Evolutionary conservation across 2,113 vertebrate genomes (phyloP), one percentile per base, ranked within the genome.

Genomic region (Dasyurus viverrinus): DNA sequence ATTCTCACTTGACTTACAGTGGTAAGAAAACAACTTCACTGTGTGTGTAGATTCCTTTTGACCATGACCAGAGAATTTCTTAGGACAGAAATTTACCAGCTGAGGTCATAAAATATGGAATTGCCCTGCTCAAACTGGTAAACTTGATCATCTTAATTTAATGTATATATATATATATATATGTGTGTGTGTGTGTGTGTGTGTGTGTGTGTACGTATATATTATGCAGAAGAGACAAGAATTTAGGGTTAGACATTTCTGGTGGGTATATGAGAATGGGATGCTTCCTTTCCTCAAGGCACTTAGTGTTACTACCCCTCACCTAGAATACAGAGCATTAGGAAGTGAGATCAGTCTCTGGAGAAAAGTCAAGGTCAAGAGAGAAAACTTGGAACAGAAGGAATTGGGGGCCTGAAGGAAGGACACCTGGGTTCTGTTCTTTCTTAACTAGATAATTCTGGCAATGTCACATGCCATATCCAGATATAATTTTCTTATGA

Each of bases 91-190:
- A 90, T 52, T 48, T 5, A 26, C 68, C 91, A 89, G 24, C 76
- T 53, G 54, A 52, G 60, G 92, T 92, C 90, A 90, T 91, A 94
- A 94, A 89, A 89, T 68, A 60, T 27, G 54, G 60, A 94, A n/a
- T 47, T 50, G n/a, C 55, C n/a, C 89, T 89, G 91, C 89, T 89
- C 93, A 76, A 95, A 90, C 76, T 48, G 92, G 90, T 95, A 60
- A 12, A 1, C 92, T 93, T 48, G 95, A 3, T 6, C 55, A 48
- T 52, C 54, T 76, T 26, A 4, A 16, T 9, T 14, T 42, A 91
- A 53, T 23, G 24, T 91, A 89, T 0, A 11, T 89, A 48, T 57
- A 89, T n/a, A 53, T 57, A 48, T 48, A 48, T 48, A 48, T 48
- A 2, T 47, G 4, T 47, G 4, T 47, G 2, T 47, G 4, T 47